These are phyloP conservation scores for Dasyprocta punctata DNA, from an alignment of 2,113 vertebrate species.

Conservation along the genomic window DNA sequence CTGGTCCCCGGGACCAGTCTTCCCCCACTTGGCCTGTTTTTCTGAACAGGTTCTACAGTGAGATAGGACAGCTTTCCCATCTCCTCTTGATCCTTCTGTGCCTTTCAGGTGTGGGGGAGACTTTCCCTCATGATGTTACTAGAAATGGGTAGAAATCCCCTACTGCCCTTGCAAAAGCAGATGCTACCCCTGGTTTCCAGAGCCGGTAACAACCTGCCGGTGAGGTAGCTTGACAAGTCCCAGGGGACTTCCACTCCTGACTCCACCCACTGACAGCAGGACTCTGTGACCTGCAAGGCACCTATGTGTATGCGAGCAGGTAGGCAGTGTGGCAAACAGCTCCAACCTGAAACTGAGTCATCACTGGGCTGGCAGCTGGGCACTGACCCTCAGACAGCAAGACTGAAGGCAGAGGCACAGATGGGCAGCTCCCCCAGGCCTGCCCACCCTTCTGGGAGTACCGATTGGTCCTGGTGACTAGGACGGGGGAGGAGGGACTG, in stretches of 20 bases:
- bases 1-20: neutral
- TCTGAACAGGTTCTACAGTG: neutral
- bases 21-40: neutral
- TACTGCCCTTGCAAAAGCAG: neutral
- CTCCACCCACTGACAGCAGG: neutral
- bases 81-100: neutral
- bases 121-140: neutral
- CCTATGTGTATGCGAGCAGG: neutral
- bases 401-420: no score
- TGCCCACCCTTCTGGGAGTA: neutral
- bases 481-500: accelerated
- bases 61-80: neutral
- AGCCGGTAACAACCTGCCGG: neutral
- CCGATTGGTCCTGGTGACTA: no score
- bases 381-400: accelerated
- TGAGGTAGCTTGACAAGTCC: neutral
- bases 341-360: accelerated
- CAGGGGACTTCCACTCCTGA: neutral
- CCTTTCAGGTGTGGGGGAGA: neutral
- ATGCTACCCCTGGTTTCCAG: neutral
- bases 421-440: neutral
- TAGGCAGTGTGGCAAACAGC: neutral
- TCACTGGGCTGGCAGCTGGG: neutral
- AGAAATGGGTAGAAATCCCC: neutral
- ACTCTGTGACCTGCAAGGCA: accelerated